phyloP scores from a whole-genome alignment of 2,888 invertebrate genomes.

The Phalera bucephala region DNA sequence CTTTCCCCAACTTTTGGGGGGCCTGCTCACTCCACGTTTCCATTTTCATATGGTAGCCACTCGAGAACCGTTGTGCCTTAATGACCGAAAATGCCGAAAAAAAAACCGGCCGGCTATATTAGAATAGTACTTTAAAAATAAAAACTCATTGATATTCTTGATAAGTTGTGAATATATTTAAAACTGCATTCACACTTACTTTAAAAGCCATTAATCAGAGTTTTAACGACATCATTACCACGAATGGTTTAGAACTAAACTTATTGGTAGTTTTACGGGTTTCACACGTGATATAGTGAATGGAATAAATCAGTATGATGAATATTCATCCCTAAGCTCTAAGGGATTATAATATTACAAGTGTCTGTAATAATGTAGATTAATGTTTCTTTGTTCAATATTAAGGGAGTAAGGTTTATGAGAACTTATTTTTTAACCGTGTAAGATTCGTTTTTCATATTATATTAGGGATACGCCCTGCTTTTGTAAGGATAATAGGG shows the following conservation, averaged over 20 bases:
- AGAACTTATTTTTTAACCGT: background rate
- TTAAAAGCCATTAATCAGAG: background rate
- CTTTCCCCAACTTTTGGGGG: too few species aligned
- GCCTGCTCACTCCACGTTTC: too few species aligned
- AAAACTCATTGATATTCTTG: too few species aligned
- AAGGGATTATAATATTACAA: slow-evolving; percentile 18
- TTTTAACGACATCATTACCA: background rate
- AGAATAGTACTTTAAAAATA: too few species aligned
- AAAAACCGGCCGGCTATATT: too few species aligned
- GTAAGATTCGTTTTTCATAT: too few species aligned
- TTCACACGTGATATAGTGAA: slow-evolving; percentile 5
- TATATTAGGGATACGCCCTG: too few species aligned
- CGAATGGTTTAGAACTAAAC: slow-evolving; percentile 1
- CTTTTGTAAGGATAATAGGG: too few species aligned
- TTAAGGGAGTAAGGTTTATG: background rate
- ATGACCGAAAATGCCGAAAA: too few species aligned
- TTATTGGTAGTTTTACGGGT: background rate
- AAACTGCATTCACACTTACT: background rate
- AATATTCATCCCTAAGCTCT: slow-evolving; percentile 7
- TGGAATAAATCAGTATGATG: slow-evolving; percentile 20
- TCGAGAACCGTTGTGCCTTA: too few species aligned
- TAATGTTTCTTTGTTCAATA: background rate
- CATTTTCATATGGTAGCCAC: too few species aligned
- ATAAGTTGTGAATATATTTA: too few species aligned
- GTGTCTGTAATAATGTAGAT: background rate